A percentile compares a stretch with the other conserved stretches of the same genome.
Evolutionary conservation across 2,797 vertebrate genomes (phyloP).

Genomic region (Netta rufina): DNA sequence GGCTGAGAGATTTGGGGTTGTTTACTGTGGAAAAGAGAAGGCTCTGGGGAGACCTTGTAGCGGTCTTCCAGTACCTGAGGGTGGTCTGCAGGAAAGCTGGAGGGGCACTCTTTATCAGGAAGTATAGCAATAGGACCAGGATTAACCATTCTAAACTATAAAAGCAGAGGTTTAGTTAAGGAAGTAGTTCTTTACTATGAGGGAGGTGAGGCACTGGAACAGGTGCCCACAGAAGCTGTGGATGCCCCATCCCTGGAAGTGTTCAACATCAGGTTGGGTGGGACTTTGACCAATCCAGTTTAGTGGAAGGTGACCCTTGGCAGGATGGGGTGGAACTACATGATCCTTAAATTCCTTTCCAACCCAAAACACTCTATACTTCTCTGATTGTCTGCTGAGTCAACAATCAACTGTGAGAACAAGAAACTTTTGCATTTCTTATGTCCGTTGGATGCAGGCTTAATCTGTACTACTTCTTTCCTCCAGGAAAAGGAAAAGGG

Average conservation of each 20-base stretch:
- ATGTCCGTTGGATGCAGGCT: neutral
- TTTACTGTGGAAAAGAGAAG: neutral
- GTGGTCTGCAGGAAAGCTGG: neutral
- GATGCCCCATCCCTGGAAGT: neutral
- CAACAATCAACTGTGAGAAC: neutral
- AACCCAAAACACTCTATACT: neutral
- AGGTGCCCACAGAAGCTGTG: neutral
- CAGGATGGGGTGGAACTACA: neutral
- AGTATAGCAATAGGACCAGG: neutral
- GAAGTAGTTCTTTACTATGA: neutral
- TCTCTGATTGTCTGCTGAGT: neutral
- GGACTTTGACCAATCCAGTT: no score
- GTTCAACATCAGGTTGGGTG: neutral
- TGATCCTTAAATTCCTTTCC: neutral
- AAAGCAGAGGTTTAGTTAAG: neutral
- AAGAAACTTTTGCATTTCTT: neutral
- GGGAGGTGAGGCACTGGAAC: neutral
- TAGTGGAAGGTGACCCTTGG: neutral
- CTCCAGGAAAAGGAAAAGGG: neutral
- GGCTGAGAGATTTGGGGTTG: neutral
- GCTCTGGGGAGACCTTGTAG: neutral
- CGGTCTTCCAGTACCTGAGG: no score
- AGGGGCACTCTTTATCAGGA: neutral
- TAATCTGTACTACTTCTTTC: neutral
- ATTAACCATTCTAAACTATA: neutral